Percentiles rank a stretch among this genome's conserved stretches.
These are phyloP conservation scores for Glomeris marginata DNA, from an alignment of 2,888 invertebrate species.

Conservation along the genomic window DNA sequence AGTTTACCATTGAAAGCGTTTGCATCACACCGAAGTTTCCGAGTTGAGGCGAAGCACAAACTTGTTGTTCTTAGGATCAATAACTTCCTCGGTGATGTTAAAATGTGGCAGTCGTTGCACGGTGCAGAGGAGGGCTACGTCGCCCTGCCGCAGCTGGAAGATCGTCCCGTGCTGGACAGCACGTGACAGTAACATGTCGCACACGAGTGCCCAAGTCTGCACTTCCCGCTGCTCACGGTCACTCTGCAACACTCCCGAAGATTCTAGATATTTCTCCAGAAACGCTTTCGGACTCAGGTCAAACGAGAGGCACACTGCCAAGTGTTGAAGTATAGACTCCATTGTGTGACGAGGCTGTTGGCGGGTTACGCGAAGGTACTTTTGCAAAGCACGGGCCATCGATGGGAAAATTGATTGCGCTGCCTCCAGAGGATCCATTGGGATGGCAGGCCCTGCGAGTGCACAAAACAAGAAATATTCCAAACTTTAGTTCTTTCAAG, in stretches of 20 bases:
- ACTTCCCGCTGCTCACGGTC: constrained; percentile 61
- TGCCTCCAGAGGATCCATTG: constrained; percentile 88
- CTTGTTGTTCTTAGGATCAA: constrained; percentile 89
- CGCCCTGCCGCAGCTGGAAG: constrained; percentile 85
- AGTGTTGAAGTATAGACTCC: constrained; percentile 76
- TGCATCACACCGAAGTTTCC: constrained; percentile 73
- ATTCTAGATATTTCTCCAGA: constrained; percentile 77
- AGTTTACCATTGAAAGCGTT: too few species aligned
- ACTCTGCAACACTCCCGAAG: constrained; percentile 69
- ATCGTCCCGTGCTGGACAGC: constrained; percentile 66
- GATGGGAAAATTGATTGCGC: constrained; percentile 97
- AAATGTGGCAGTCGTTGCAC: constrained; percentile 81
- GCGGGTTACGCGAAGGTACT: constrained; percentile 84
- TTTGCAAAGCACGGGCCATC: constrained; percentile 87
- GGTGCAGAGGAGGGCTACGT: constrained; percentile 77
- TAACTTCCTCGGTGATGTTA: constrained; percentile 86
- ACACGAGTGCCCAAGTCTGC: constrained; percentile 94
- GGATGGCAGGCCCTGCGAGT: constrained; percentile 57
- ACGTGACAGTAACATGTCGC: constrained; percentile 76
- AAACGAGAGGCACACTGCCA: constrained; percentile 80
- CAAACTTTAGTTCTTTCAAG: too few species aligned
- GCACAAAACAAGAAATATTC: too few species aligned
- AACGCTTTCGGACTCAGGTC: constrained; percentile 91
- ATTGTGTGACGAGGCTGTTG: constrained; percentile 94
- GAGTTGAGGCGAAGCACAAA: constrained; percentile 88